A percentile compares a stretch with the other conserved stretches of the same genome.
phyloP scores from a whole-genome alignment of 2,888 invertebrate genomes.

The Stenichneumon culpator region DNA sequence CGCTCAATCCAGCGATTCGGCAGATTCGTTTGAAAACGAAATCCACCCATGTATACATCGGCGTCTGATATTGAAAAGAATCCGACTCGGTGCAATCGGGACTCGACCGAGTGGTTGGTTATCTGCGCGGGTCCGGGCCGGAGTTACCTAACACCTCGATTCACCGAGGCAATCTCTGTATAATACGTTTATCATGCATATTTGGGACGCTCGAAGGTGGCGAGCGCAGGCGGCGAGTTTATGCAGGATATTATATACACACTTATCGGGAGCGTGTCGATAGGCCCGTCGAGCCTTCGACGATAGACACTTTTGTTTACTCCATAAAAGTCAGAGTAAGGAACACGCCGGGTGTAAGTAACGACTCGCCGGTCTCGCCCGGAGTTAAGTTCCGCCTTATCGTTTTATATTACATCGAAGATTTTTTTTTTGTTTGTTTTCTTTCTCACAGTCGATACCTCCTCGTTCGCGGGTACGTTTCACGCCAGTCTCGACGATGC shows the following conservation, averaged over 20 bases:
- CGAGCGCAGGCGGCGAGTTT: slow-evolving; percentile 21
- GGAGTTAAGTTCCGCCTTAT: slow-evolving; percentile 62
- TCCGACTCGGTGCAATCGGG: not conserved
- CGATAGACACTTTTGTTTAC: slow-evolving; percentile 62
- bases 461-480: not conserved
- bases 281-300: slow-evolving; percentile 48
- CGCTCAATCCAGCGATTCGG: not conserved
- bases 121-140: not conserved
- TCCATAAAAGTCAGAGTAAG: slow-evolving; percentile 62
- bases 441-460: slow-evolving; percentile 27
- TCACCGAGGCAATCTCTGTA: slow-evolving; percentile 24
- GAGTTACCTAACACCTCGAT: slow-evolving; percentile 26
- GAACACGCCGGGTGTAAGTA: slow-evolving; percentile 55
- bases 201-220: slow-evolving; percentile 27
- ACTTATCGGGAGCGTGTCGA: slow-evolving; percentile 48
- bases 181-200: slow-evolving; percentile 27
- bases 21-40: not conserved
- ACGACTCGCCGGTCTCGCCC: slow-evolving; percentile 51
- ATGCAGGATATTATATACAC: slow-evolving; percentile 26
- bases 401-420: slow-evolving; percentile 58
- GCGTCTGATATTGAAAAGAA: not conserved
- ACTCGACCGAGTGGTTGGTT: not conserved
- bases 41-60: not conserved
- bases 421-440: slow-evolving; percentile 43
- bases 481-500: not conserved